These are phyloP conservation scores for Marronus borbonicus DNA, from an alignment of 2,888 invertebrate genomes.

Conservation along the genomic window DNA sequence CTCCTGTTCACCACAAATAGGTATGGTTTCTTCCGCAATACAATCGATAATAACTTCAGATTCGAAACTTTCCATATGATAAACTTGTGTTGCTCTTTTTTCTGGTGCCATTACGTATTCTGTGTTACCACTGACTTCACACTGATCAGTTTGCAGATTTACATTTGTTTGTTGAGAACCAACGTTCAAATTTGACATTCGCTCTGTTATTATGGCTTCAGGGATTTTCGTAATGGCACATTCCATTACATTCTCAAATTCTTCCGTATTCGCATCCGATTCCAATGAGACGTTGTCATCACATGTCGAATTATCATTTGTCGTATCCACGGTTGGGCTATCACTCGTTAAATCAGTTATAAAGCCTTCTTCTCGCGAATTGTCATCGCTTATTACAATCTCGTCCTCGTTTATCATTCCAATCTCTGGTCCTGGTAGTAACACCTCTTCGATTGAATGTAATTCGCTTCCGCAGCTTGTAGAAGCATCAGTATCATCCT, in stretches of 20 bases:
- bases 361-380: background rate
- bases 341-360: slow-evolving; percentile 7
- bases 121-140: slow-evolving; percentile 24
- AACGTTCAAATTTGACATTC: slow-evolving; percentile 52
- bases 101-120: slow-evolving; percentile 33
- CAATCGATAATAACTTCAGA: slow-evolving; percentile 60
- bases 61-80: slow-evolving; percentile 50
- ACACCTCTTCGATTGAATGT: slow-evolving; percentile 37
- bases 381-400: slow-evolving; percentile 65
- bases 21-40: slow-evolving; percentile 58
- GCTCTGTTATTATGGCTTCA: slow-evolving; percentile 47
- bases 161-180: slow-evolving; percentile 9
- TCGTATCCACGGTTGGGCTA: slow-evolving; percentile 17
- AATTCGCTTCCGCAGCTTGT: slow-evolving; percentile 70
- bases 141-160: slow-evolving; percentile 3
- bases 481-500: slow-evolving; percentile 12
- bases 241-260: slow-evolving; percentile 23
- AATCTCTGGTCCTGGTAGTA: slow-evolving; percentile 13
- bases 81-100: slow-evolving; percentile 9
- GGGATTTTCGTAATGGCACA: slow-evolving; percentile 24
- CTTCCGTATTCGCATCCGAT: background rate
- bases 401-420: slow-evolving; percentile 62
- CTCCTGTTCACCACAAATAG: slow-evolving; percentile 55
- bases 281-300: slow-evolving; percentile 60
- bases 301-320: slow-evolving; percentile 35